Base-by-base conservation (phyloP, 1,140 invertebrate species). In the Bombus ignitus region DNA sequence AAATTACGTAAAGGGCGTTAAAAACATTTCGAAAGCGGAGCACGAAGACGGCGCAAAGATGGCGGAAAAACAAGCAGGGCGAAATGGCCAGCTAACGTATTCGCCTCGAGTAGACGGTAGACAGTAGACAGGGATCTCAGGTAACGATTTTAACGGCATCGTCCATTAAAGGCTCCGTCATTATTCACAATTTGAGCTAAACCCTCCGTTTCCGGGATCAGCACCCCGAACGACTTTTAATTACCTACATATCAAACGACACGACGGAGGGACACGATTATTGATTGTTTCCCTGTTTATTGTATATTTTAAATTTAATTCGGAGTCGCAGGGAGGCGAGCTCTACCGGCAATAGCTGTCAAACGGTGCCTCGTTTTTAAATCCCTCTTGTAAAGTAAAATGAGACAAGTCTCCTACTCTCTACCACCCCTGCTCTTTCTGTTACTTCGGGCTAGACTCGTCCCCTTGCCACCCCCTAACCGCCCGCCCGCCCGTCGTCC, bases 261-360 rank as follows among this genome's bases (percentile, higher is more conserved):
- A 76, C 66, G 88, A 81, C 87, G 39, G 77, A 73, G 68, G 81
- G 74, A 86, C 71, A 82, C 78, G 75, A 90, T 94, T 95, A 95
- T 95, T 94, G 94, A 95, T 95, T 95, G 94, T 94, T 92, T 93
- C 90, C 94, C 93, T 94, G 94, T 94, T 94, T 95, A 95, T 95
- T 94, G 94, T 95, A 95, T 95, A 95, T 95, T 95, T 95, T 94
- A 94, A 92, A 95, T 95, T 95, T 95, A 95, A 95, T 95, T 95
- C 93, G 89, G 89, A 91, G 86, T 91, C 75, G 71, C 77, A 57
- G 82, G 85, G 75, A 86, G 81, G 87, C 82, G 83, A 89, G 88
- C 90, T 53, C 47, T 85, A 84, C 90, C 86, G 86, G 94, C 94
- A 95, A 95, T 95, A 95, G 94, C 94, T 95, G 94, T 95, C 94